A percentile compares a stretch with the other conserved stretches of the same genome.
Conservation (phyloP, 2,113 vertebrate species). For the Chlorodrepanis virens region DNA sequence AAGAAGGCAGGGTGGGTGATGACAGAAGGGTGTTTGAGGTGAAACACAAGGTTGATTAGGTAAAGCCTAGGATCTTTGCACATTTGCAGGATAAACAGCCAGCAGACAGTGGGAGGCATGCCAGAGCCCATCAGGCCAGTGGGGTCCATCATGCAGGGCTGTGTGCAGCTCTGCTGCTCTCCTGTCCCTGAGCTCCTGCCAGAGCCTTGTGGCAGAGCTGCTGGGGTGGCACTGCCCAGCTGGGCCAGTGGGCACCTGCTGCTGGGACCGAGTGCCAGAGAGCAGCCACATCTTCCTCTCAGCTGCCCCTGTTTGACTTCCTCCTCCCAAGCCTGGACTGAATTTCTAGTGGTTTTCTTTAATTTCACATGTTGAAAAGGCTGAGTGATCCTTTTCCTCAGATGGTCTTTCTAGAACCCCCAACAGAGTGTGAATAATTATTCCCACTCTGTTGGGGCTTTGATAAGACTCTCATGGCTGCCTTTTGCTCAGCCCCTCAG, state of each 20-base stretch:
- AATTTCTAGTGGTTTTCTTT: constrained; percentile 40
- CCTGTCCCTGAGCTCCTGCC: not conserved
- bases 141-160: too few species aligned
- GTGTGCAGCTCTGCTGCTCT: not conserved
- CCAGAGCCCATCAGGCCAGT: not conserved
- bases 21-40: not conserved
- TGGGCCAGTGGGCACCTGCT: not conserved
- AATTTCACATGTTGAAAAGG: constrained; percentile 61
- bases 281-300: not conserved
- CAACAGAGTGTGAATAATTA: constrained; percentile 67
- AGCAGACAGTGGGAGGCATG: not conserved
- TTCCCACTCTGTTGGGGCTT: constrained; percentile 53
- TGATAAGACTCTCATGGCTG: constrained; percentile 65
- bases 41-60: not conserved
- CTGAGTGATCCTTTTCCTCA: constrained; percentile 48
- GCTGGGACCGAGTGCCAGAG: not conserved
- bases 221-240: not conserved
- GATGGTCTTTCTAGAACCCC: constrained; percentile 61
- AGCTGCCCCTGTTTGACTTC: not conserved
- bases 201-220: not conserved
- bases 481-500: constrained; percentile 50
- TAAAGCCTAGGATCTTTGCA: not conserved
- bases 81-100: not conserved
- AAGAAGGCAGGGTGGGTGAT: not conserved
- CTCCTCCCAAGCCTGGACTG: not conserved